Base-by-base conservation (phyloP, 2,113 vertebrate species). In the Triplophysa tibetana region DNA sequence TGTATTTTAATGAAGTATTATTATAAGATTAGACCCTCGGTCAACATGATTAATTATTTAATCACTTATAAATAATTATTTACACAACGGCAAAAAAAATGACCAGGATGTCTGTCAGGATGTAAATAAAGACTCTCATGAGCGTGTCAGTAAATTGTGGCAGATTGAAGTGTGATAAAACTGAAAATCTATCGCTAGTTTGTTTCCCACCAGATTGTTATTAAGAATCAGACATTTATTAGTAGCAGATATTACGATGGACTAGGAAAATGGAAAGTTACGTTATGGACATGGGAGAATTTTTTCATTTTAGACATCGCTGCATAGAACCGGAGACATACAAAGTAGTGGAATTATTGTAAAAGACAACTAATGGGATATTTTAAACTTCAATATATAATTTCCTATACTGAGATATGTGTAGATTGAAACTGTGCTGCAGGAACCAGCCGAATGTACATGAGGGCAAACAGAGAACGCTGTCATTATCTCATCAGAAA, bases 401-500 rank as follows among this genome's bases (percentile, higher is more conserved):
- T 45, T 12, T 5, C 0, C 1, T 45, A 12, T 45, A 11, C 11
- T 9, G 43, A 45, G 19, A 23, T 38, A 38, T 8, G 63, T 7
- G 14, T 16, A 10, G 16, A 38, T 38, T 43, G 38, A 43, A 38
- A 17, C 14, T 50, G 21, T 2, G 5, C 8, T 10, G 66, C 16
- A 50, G 50, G 26, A 70, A 21, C 13, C 2, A 7, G 9, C n/a
- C 65, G 14, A 67, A 10, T 23, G 19, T 67, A 23, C 41, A 21
- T 7, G 8, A 58, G 54, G n/a, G n/a, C 50, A 58, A 58, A 88
- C 84, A 77, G 41, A 91, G 82, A 88, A 80, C 64, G 82, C 86
- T 75, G 54, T 89, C 89, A 91, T 92, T 85, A 88, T 81, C 81
- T 86, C 84, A 92, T 92, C 85, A 89, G 70, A 88, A 86, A 86